Percentiles rank a stretch among this genome's conserved stretches.
Conservation (phyloP, 2,888 invertebrate species). For the Phasia obesa region DNA sequence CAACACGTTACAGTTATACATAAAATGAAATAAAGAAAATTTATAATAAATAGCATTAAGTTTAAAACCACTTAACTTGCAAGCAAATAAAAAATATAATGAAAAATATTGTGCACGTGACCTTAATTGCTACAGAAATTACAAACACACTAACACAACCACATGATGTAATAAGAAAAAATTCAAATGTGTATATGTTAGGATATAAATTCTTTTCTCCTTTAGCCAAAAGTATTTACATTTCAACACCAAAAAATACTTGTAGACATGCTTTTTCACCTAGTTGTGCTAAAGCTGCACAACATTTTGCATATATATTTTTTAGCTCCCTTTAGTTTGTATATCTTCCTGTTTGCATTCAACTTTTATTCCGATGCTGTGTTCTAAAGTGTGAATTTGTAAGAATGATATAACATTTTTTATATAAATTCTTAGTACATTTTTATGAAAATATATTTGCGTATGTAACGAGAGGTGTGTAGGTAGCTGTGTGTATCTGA, state of each 20-base stretch:
- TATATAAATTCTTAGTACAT: slow-evolving; percentile 31
- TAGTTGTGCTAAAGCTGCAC: neutral
- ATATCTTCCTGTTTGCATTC: slow-evolving; percentile 26
- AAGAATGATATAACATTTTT: slow-evolving; percentile 45
- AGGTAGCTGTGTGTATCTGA: slow-evolving; percentile 6
- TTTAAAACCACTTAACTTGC: slow-evolving; percentile 39
- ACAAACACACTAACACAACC: slow-evolving; percentile 1
- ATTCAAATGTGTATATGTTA: neutral
- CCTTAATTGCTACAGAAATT: slow-evolving; percentile 50
- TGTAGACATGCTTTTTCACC: slow-evolving; percentile 31
- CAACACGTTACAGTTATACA: slow-evolving; percentile 33
- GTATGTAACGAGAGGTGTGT: neutral
- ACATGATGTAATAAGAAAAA: neutral
- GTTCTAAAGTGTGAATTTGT: slow-evolving; percentile 53
- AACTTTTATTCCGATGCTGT: slow-evolving; percentile 1
- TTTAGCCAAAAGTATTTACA: slow-evolving; percentile 46
- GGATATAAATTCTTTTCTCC: slow-evolving; percentile 27
- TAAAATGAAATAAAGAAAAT: slow-evolving; percentile 36
- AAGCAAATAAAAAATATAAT: slow-evolving; percentile 42
- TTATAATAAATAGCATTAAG: slow-evolving; percentile 38
- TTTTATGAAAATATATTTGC: slow-evolving; percentile 21
- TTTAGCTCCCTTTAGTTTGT: slow-evolving; percentile 49
- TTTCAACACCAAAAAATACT: slow-evolving; percentile 37
- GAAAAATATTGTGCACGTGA: slow-evolving; percentile 55
- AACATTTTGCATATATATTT: slow-evolving; percentile 1